Evolutionary conservation across 2,797 vertebrate species (phyloP).

Genomic region (Centropyge bicolor): DNA sequence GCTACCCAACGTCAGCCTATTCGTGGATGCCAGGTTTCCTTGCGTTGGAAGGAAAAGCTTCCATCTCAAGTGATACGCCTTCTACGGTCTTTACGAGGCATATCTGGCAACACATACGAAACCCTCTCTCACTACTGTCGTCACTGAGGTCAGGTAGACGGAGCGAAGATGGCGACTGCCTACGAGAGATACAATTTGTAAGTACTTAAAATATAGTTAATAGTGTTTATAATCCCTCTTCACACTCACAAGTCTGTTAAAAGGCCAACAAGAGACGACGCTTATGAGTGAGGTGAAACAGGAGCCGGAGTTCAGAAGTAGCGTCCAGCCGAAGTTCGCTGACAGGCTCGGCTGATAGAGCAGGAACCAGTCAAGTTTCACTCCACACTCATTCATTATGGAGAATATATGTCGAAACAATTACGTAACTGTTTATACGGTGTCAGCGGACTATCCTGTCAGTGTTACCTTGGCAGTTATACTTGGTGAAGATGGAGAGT

Average conservation of each 20-base stretch:
- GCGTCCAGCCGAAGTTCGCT: constrained; percentile 61
- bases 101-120: constrained; percentile 63
- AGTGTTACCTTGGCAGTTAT: not conserved
- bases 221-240: accelerated
- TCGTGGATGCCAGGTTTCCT: constrained; percentile 56
- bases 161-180: constrained; percentile 90
- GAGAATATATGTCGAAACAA: not conserved
- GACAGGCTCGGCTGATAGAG: constrained; percentile 50
- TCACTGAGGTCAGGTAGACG: constrained; percentile 79
- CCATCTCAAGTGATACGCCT: not conserved
- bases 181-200: constrained; percentile 94
- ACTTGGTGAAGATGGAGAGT: not conserved
- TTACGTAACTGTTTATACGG: not conserved
- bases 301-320: not conserved
- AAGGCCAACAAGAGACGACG: not conserved
- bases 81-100: not conserved
- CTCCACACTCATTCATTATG: constrained; percentile 51
- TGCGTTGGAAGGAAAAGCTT: not conserved
- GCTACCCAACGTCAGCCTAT: constrained; percentile 4
- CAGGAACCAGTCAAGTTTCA: constrained; percentile 57
- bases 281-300: accelerated
- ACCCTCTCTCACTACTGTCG: constrained; percentile 57
- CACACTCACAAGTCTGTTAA: accelerated
- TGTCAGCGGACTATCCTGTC: not conserved
- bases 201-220: constrained; percentile 77